A percentile compares a stretch with the other conserved stretches of the same genome.
Evolutionary conservation across 2,113 vertebrate genomes (phyloP).

Genomic region (Mobula hypostoma): DNA sequence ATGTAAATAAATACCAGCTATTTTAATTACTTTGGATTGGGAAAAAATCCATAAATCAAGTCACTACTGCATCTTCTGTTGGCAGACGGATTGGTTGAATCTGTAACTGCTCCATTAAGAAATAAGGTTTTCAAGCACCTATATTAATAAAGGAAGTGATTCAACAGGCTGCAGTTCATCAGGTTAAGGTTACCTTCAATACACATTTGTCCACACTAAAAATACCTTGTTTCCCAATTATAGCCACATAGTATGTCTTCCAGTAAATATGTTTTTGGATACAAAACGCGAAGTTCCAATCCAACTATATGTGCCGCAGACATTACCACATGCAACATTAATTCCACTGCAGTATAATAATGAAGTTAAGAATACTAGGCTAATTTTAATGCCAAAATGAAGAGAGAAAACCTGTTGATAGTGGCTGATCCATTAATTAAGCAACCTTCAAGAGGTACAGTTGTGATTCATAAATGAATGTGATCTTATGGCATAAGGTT

Average conservation of each 20-base stretch:
- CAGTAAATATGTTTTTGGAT: background rate
- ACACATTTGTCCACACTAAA: background rate
- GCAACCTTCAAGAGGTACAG: too few relatives aligned
- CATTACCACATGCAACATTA: background rate
- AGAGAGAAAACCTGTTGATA: background rate
- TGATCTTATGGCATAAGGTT: background rate
- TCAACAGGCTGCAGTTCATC: slow-evolving; percentile 22
- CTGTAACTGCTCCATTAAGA: background rate
- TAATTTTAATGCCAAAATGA: background rate
- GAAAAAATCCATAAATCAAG: background rate
- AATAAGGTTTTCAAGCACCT: slow-evolving; percentile 17
- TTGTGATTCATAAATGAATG: background rate
- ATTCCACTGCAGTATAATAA: background rate
- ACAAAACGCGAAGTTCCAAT: background rate
- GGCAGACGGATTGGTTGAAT: background rate
- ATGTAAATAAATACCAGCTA: background rate
- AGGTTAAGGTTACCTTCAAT: background rate
- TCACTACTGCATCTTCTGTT: background rate
- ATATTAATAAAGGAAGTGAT: background rate
- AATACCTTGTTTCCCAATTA: background rate
- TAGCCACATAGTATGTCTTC: background rate
- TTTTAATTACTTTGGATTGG: background rate
- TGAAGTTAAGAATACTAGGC: background rate
- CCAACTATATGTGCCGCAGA: too few relatives aligned
- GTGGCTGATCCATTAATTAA: too few relatives aligned